A percentile compares a stretch with the other conserved stretches of the same genome.
phyloP scores from a whole-genome alignment of 2,797 vertebrate species.

The Craterocephalus amniculus region DNA sequence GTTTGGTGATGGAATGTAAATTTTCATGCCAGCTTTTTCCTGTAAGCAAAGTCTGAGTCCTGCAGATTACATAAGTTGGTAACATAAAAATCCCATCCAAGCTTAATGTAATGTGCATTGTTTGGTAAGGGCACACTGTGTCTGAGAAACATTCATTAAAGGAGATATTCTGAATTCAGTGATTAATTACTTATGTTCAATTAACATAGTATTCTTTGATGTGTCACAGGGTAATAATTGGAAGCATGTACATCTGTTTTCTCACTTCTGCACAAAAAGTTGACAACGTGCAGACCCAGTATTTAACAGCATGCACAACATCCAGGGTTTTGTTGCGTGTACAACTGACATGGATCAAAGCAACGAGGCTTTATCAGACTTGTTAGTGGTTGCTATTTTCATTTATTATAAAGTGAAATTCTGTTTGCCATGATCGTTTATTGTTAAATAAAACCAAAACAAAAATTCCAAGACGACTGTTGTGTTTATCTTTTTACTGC shows the following conservation, averaged over 20 bases:
- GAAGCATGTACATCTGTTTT: neutral
- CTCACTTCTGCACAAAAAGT: neutral
- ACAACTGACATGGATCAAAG: neutral
- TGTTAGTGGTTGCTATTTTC: neutral
- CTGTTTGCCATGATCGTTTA: neutral
- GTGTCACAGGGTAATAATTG: neutral
- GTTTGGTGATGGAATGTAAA: constrained; percentile 30
- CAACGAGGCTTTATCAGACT: neutral
- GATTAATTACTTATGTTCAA: constrained; percentile 1
- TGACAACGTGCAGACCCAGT: too few relatives aligned
- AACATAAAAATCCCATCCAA: neutral
- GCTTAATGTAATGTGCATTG: neutral
- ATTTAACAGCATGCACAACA: neutral
- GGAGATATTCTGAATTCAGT: constrained; percentile 1
- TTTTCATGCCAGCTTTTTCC: constrained; percentile 14
- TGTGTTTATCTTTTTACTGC: neutral
- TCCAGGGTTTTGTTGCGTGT: constrained; percentile 2
- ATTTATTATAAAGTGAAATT: neutral
- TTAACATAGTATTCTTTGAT: neutral
- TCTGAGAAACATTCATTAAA: neutral
- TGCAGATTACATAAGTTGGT: neutral
- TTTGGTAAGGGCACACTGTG: neutral
- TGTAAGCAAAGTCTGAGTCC: constrained; percentile 22
- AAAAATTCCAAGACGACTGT: neutral
- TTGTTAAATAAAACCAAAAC: constrained; percentile 10